Percentiles rank a stretch among this genome's conserved stretches.
These are phyloP conservation scores for Acipenser ruthenus DNA, from an alignment of 2,797 vertebrate genomes.

Conservation along the genomic window DNA sequence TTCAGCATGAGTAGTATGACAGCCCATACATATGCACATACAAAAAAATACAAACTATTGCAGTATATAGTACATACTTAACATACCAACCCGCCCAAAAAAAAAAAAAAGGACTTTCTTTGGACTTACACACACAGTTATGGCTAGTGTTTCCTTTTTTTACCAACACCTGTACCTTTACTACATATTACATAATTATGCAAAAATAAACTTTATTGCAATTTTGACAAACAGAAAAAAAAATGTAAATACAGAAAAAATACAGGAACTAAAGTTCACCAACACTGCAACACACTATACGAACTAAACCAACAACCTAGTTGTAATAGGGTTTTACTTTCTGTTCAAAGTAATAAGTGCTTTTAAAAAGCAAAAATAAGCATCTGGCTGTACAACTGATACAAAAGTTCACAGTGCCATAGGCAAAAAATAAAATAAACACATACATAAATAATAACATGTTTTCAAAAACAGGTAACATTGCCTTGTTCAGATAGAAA, in stretches of 20 bases:
- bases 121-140: no score
- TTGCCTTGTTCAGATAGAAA: no score
- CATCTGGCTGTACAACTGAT: background rate
- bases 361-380: constrained; percentile 8
- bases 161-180: no score
- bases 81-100: no score
- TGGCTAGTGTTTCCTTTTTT: no score
- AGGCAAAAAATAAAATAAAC: background rate
- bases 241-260: constrained; percentile 37
- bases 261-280: constrained; percentile 24
- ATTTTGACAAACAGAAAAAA: constrained; percentile 68
- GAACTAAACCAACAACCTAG: constrained; percentile 22
- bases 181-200: constrained; percentile 46
- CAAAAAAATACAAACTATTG: no score
- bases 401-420: constrained; percentile 15
- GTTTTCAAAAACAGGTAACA: no score
- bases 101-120: no score
- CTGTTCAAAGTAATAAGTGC: constrained; percentile 21
- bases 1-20: no score
- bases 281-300: constrained; percentile 31
- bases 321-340: constrained; percentile 17
- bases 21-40: no score
- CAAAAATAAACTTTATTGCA: constrained; percentile 98
- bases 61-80: no score
- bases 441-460: background rate